Evolutionary conservation across 2,113 vertebrate species (phyloP).

Genomic region (Rhynchopsitta pachyrhyncha): DNA sequence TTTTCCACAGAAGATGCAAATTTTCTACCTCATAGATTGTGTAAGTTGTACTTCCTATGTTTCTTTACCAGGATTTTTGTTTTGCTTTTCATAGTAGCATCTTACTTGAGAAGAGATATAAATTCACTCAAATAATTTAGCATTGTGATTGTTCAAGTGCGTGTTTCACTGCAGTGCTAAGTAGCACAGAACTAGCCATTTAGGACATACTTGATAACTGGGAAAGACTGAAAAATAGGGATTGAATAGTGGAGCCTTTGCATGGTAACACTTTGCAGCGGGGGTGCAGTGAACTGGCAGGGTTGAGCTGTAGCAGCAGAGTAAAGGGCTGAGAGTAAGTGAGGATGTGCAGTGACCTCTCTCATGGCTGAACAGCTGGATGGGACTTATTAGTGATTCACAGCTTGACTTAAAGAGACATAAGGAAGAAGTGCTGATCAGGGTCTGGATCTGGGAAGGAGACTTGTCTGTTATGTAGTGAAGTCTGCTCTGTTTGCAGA

Average conservation of each 20-base stretch:
- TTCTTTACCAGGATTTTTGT: background rate
- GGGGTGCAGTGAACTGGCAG: background rate
- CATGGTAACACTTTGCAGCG: background rate
- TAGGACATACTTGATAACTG: background rate
- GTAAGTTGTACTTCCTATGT: background rate
- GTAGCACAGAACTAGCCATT: background rate
- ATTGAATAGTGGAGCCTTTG: background rate
- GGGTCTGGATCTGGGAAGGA: background rate
- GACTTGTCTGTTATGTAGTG: background rate
- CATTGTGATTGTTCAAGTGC: background rate
- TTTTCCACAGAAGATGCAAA: background rate
- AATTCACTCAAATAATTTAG: background rate
- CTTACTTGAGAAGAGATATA: background rate
- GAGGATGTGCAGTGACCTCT: background rate
- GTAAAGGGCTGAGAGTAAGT: background rate
- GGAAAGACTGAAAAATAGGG: background rate
- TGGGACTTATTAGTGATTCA: background rate
- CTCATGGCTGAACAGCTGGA: background rate
- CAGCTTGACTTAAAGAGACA: background rate
- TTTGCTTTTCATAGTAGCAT: background rate
- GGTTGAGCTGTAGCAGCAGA: background rate
- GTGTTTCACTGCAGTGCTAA: background rate
- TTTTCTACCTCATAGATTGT: background rate
- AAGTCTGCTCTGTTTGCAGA: background rate
- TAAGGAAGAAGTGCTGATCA: background rate